These are phyloP conservation scores for Oxyteleia sp. DNA, from an alignment of 2,888 invertebrate species.

Conservation along the genomic window DNA sequence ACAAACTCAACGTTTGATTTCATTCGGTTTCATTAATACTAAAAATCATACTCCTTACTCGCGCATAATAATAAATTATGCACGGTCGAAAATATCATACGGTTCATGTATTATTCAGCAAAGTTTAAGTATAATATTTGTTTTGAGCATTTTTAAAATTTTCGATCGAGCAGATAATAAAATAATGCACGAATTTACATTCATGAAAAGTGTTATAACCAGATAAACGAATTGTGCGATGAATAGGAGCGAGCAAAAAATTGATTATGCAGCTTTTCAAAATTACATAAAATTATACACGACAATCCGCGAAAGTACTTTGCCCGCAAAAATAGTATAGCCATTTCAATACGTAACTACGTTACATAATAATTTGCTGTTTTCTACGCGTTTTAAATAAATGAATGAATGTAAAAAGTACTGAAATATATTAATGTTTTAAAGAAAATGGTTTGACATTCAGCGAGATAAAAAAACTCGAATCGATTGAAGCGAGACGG, in stretches of 20 bases:
- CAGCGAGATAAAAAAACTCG: constrained; percentile 25
- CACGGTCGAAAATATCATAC: constrained; percentile 21
- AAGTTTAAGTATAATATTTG: constrained; percentile 36
- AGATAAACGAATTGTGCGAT: constrained; percentile 46
- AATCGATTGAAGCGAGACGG: constrained; percentile 10
- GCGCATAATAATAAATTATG: constrained; percentile 24
- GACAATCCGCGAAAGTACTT: constrained; percentile 40
- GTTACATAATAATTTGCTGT: constrained; percentile 34
- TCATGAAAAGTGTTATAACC: constrained; percentile 35
- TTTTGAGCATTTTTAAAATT: constrained; percentile 51
- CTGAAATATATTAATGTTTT: constrained; percentile 31
- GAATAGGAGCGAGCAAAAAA: constrained; percentile 39
- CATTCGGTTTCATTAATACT: not conserved
- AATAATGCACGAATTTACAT: constrained; percentile 41
- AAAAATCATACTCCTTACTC: not conserved
- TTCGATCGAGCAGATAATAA: constrained; percentile 37
- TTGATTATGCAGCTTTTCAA: constrained; percentile 44
- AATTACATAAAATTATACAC: constrained; percentile 54
- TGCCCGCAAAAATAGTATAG: constrained; percentile 47
- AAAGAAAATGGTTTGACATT: constrained; percentile 39
- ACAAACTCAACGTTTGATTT: not conserved
- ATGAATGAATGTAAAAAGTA: constrained; percentile 53
- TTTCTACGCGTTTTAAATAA: constrained; percentile 2
- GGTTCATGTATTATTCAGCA: constrained; percentile 49
- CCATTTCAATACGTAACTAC: constrained; percentile 48